phyloP scores from a whole-genome alignment of 2,888 invertebrate species.

The Doris montereyensis region DNA sequence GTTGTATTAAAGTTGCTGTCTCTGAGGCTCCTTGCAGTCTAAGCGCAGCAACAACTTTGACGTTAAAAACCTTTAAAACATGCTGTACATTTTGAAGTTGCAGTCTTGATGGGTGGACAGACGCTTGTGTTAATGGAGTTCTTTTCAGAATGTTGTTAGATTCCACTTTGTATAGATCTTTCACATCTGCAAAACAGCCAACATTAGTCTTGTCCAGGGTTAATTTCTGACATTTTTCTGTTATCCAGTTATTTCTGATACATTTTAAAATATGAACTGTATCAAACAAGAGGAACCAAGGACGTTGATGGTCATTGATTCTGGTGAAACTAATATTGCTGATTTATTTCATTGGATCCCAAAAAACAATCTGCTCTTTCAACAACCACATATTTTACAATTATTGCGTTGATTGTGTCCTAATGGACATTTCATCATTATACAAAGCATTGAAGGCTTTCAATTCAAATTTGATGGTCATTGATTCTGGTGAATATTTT shows the following conservation, averaged over 20 bases:
- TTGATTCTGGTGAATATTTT: background rate
- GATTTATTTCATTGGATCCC: background rate
- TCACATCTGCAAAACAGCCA: background rate
- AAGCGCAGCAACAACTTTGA: background rate
- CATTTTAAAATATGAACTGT: slow-evolving; percentile 13
- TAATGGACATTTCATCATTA: background rate
- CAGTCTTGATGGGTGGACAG: slow-evolving; percentile 1
- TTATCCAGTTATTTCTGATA: slow-evolving; percentile 7
- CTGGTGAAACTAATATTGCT: background rate
- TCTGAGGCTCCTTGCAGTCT: background rate
- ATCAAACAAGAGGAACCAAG: background rate
- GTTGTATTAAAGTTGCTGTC: background rate
- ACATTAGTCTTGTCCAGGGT: background rate
- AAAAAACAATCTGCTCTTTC: background rate
- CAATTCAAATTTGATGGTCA: background rate
- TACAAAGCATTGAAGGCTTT: background rate
- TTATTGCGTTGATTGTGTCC: background rate
- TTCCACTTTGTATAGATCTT: background rate
- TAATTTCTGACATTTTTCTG: background rate
- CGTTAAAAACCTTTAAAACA: background rate
- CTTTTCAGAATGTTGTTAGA: background rate
- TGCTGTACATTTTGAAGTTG: slow-evolving; percentile 22
- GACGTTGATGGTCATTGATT: background rate
- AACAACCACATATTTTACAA: background rate
- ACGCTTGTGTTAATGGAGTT: background rate